Evolutionary conservation across 2,113 vertebrate species (phyloP), one percentile per base, ranked within the genome.

Genomic region (Arizona elegans): DNA sequence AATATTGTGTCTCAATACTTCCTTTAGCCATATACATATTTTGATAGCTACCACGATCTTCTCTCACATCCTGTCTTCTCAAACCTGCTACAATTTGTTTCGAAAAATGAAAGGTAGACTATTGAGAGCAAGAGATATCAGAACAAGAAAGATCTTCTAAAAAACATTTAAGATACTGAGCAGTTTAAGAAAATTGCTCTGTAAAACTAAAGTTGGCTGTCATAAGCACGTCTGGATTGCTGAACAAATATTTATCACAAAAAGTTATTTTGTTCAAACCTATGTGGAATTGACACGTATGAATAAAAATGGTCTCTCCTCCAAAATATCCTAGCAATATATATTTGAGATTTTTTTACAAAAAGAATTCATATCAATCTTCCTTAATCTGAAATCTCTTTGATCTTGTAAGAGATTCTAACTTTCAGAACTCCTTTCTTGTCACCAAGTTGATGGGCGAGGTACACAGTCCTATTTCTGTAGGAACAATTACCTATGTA

Each of bases 401-500:
- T 43, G 7, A 43, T 43, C 3, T 81, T 81, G 17, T 38, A 81
- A 47, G 7, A 38, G 75, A 81, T 38, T 38, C 33, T 21, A 81
- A 81, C 33, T 81, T 38, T 43, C 33, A 81, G 33, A 81, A 81
- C 8, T 21, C 33, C 15, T 38, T n/a, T 12, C 29, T 62, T 70
- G 5, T 33, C 3, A 81, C 3, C 75, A 43, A 8, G 75, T 81
- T 81, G 75, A 43, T 81, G 75, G 75, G 33, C 70, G 33, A 81
- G 17, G 3, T 87, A 88, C 2, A 92, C 10, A 90, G 50, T 89
- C 93, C 87, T 17, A 21, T 91, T 85, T 24, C 52, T 88, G 50
- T 33, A 93, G 91, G 90, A 93, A 96, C 43, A 85, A 23, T 93
- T 89, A 90, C 95, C 93, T 96, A 94, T 50, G 94, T 95, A 96